Evolutionary conservation across 2,888 invertebrate genomes (phyloP).

Genomic region (Tipula helvola): DNA sequence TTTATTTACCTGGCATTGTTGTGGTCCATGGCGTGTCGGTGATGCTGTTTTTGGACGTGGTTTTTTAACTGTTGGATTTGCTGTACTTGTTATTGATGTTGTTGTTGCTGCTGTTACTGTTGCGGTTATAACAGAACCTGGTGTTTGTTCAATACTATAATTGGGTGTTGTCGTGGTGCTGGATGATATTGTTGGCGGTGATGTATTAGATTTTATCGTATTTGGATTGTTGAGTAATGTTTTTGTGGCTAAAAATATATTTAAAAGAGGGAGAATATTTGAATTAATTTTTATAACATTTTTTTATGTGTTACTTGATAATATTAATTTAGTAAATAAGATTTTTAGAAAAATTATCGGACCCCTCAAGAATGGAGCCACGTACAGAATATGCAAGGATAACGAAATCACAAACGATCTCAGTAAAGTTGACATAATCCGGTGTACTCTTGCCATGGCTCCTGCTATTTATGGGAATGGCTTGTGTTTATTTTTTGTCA

Average conservation of each 20-base stretch:
- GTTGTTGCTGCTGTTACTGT: conserved; percentile 16
- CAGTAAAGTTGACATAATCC: too few species aligned
- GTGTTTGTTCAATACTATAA: not conserved
- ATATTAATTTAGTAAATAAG: too few species aligned
- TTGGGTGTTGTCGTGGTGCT: not conserved
- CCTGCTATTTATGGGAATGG: too few species aligned
- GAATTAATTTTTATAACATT: too few species aligned
- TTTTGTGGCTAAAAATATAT: not conserved
- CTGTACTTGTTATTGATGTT: conserved; percentile 15
- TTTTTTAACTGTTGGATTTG: conserved; percentile 41
- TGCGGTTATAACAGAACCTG: not conserved
- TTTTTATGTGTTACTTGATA: too few species aligned
- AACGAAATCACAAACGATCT: too few species aligned
- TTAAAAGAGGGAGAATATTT: not conserved
- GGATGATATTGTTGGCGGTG: not conserved
- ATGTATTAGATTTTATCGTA: not conserved
- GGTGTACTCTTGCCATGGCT: too few species aligned
- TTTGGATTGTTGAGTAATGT: not conserved
- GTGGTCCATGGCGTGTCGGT: conserved; percentile 81
- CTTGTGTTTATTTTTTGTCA: too few species aligned
- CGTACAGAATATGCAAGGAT: too few species aligned
- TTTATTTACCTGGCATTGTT: conserved; percentile 76
- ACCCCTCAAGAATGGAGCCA: too few species aligned
- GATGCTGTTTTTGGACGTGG: conserved; percentile 76
- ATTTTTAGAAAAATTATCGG: too few species aligned